Evolutionary conservation across 1,140 invertebrate species (phyloP).

Genomic region (Drosophila saltans): DNA sequence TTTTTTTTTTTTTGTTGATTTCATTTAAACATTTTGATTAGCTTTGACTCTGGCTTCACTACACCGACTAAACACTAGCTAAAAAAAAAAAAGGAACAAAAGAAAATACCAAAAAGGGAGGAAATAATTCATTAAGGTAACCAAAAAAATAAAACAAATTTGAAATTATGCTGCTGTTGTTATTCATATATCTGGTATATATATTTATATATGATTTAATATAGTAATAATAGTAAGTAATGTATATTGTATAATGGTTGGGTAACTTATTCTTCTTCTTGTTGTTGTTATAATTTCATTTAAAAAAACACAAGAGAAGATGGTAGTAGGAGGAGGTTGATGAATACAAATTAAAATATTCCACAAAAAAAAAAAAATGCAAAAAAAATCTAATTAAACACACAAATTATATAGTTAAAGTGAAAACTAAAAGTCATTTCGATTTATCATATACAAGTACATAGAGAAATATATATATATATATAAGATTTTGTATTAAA

Average conservation of each 20-base stretch:
- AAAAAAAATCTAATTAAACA: neutral
- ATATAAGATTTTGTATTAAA: constrained; percentile 37
- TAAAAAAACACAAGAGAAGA: constrained; percentile 15
- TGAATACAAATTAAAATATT: constrained; percentile 25
- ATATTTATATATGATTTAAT: constrained; percentile 50
- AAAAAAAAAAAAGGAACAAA: constrained; percentile 10
- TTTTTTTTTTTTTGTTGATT: constrained; percentile 47
- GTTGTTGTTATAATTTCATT: constrained; percentile 37
- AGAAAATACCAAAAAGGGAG: constrained; percentile 21
- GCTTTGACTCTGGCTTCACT: constrained; percentile 14
- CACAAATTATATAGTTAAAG: constrained; percentile 37
- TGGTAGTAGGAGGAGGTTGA: constrained; percentile 24
- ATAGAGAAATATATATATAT: constrained; percentile 39
- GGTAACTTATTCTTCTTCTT: constrained; percentile 19
- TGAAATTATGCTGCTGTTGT: constrained; percentile 42
- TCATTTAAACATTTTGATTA: constrained; percentile 60
- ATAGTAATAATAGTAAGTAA: constrained; percentile 66
- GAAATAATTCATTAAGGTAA: neutral
- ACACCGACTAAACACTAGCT: neutral
- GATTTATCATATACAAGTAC: constrained; percentile 41
- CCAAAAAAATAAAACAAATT: constrained; percentile 31
- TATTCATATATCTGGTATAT: constrained; percentile 64
- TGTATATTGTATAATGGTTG: constrained; percentile 39
- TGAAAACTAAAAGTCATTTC: constrained; percentile 42
- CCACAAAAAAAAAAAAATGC: constrained; percentile 16